Evolutionary conservation across 2,797 vertebrate genomes (phyloP).

Genomic region (Hypotaenidia philippensis): DNA sequence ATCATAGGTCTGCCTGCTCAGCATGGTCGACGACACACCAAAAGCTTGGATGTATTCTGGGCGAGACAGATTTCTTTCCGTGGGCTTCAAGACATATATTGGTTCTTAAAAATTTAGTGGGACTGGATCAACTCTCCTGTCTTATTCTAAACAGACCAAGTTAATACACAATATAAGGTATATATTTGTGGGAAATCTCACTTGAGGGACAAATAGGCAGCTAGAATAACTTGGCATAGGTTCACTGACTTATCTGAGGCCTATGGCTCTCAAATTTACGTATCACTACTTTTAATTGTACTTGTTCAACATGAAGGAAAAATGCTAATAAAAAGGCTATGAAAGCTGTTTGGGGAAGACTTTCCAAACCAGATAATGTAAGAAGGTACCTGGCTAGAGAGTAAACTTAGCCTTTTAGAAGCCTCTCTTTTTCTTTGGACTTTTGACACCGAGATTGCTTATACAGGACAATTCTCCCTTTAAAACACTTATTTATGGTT

Average conservation of each 20-base stretch:
- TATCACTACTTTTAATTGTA: not conserved
- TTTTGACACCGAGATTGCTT: not conserved
- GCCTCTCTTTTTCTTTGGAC: not conserved
- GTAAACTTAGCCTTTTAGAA: not conserved
- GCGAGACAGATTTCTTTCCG: not conserved
- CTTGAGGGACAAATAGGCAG: not conserved
- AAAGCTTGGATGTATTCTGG: slow-evolving; percentile 20
- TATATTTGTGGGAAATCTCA: not conserved
- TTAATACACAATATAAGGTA: not conserved
- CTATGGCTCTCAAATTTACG: slow-evolving; percentile 4
- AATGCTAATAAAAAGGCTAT: not conserved
- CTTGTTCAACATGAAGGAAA: not conserved
- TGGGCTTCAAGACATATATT: not conserved
- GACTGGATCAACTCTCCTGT: not conserved
- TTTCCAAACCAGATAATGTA: not conserved
- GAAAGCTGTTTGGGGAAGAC: not conserved
- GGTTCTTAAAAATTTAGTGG: slow-evolving; percentile 22
- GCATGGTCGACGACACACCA: slow-evolving; percentile 50
- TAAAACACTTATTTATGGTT: slow-evolving; percentile 1
- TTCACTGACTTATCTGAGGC: not conserved
- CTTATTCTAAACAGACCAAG: not conserved
- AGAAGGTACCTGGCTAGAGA: not conserved
- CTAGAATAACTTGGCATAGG: not conserved
- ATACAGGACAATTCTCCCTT: not conserved
- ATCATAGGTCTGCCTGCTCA: slow-evolving; percentile 56